Evolutionary conservation across 1,140 invertebrate species (phyloP), one percentile per base, ranked within the genome.

Genomic region (Acromyrmex echinatior): DNA sequence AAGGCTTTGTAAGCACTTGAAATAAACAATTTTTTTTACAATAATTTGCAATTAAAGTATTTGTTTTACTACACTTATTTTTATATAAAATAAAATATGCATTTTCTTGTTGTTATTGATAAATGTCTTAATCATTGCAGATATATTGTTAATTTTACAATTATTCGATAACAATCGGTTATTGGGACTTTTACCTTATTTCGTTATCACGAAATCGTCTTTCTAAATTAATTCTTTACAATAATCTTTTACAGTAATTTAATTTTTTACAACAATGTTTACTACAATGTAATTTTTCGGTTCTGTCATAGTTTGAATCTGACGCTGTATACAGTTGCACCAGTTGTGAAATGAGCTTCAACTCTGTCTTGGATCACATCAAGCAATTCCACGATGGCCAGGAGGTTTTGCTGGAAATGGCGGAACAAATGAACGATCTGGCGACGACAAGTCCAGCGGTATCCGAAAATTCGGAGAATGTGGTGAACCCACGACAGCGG

Each of bases 351-450:
- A 96, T 97, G 45, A 96, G 96, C 86, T 97, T 97, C 87, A 95
- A 95, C 86, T 97, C 96, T 4, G 96, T 97, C 12, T 90, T 96
- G 56, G 96, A 97, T 4, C 97, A 97, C 87, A 96, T 97, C 87
- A 95, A 96, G 80, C 95, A 96, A 86, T 97, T 96, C 92, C 97
- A 97, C 82, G 96, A 96, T 92, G 96, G 97, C 66, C 96, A 97
- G 92, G 96, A 97, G 94, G 96, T 97, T 70, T 95, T 96, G 56
- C 93, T 97, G 60, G 96, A 97, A 90, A 95, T 95, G 93, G 93
- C 92, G 16, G 94, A 93, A 60, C 93, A 94, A 6, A 92, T 94
- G 51, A 91, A 93, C 18, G 91, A 93, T 79, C 78, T 92, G 31
- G 25, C 89, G 65, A 73, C 89, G 21, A 49, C 84, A 16, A 79